Evolutionary conservation across 2,888 invertebrate genomes (phyloP).

Genomic region (Cetonia aurata): DNA sequence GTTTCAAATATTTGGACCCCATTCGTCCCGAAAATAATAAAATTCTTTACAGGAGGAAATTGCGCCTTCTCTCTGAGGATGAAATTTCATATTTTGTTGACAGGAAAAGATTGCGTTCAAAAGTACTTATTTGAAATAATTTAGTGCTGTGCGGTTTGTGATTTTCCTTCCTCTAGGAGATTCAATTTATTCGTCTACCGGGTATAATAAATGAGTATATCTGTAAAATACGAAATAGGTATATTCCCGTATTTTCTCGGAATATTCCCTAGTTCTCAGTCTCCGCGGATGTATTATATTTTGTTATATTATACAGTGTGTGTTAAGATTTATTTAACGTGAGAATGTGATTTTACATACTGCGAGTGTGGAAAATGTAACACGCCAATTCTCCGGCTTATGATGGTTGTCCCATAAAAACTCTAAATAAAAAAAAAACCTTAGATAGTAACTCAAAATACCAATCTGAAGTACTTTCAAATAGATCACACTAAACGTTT

Average conservation of each 20-base stretch:
- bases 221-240: slow-evolving; percentile 32
- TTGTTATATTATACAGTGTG: no score
- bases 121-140: slow-evolving; percentile 34
- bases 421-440: no score
- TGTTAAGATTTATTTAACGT: no score
- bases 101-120: slow-evolving; percentile 26
- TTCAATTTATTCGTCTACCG: slow-evolving; percentile 33
- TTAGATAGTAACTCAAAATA: no score
- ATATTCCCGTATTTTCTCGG: slow-evolving; percentile 21
- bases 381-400: no score
- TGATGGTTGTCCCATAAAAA: no score
- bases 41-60: slow-evolving; percentile 9
- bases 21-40: slow-evolving; percentile 17
- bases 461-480: no score
- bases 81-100: slow-evolving; percentile 38
- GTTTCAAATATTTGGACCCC: slow-evolving; percentile 30
- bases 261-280: slow-evolving; percentile 12
- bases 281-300: no score
- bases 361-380: no score
- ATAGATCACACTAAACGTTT: no score
- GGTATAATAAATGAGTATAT: slow-evolving; percentile 28
- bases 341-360: no score
- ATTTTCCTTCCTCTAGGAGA: slow-evolving; percentile 24
- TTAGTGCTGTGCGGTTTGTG: slow-evolving; percentile 26
- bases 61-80: slow-evolving; percentile 16